Base-by-base conservation (phyloP, 2,113 vertebrate genomes). In the Leuciscus idus region DNA sequence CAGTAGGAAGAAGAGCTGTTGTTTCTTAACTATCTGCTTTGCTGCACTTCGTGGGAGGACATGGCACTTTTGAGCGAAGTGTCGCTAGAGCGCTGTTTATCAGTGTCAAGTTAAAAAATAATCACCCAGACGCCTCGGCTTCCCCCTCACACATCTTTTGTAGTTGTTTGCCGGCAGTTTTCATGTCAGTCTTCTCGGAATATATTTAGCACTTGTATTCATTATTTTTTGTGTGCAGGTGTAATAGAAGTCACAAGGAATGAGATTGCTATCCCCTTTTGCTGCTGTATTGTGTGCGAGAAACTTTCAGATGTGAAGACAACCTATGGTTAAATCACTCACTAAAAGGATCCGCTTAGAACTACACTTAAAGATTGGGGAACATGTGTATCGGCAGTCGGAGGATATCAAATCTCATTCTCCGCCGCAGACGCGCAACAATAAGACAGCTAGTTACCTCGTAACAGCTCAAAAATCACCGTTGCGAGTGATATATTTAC, bases 11-110 rank as follows among this genome's bases (percentile, higher is more conserved):
- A 84, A 23, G 43, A 70, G 55, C 73, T 88, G 85, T 86, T 84
- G 85, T 82, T 87, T 87, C 62, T 50, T 76, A 89, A 86, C 88
- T 76, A 83, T 75, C 83, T 84, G 83, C 76, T 85, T 81, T 85
- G 88, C 88, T 33, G 28, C 72, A 62, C 72, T 85, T 87, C 52
- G 88, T 89, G 79, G 88, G 85, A 89, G 85, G 88, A 89, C 85
- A 66, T 85, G 57, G 83, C 78, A 82, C 82, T 89, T 86, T 86
- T 84, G 59, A 77, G 77, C 61, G 23, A 78, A 62, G 75, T 88
- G 85, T 76, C 68, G 46, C 84, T 81, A 57, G 75, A 77, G 30
- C 79, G 48, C 68, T 88, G 83, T 87, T 89, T 85, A 87, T 83
- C 83, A 73, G 85, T 87, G 86, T 85, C 73, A 87, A 81, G 77